Evolutionary conservation across 2,113 vertebrate species (phyloP).

Genomic region (Geococcyx californianus): DNA sequence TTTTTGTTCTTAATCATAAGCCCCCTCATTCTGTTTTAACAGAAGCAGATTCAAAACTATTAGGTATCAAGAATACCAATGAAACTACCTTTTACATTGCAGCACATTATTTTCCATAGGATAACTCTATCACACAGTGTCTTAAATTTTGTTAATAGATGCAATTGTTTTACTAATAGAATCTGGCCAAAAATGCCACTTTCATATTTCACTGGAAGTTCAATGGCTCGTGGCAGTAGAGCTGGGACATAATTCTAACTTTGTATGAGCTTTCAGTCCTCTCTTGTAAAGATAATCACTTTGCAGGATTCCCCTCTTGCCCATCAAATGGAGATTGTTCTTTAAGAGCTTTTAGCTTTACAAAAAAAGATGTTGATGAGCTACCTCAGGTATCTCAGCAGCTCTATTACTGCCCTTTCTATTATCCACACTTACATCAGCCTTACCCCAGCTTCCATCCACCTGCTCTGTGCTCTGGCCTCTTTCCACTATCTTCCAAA

Average conservation of each 20-base stretch:
- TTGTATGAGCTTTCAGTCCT: not conserved
- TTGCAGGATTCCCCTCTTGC: not conserved
- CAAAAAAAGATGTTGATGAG: not conserved
- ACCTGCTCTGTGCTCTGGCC: not conserved
- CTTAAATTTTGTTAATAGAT: constrained; percentile 11
- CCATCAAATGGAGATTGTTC: not conserved
- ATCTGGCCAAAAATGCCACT: constrained; percentile 5
- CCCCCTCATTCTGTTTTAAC: not conserved
- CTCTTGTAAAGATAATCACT: not conserved
- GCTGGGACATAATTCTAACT: not conserved
- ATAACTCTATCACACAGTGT: not conserved
- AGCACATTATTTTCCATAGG: not conserved
- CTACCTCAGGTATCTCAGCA: not conserved
- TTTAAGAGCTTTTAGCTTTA: not conserved
- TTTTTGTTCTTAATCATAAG: not conserved
- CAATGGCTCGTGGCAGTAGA: not conserved
- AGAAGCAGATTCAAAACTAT: not conserved
- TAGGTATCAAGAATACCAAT: not conserved
- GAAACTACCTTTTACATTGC: not conserved
- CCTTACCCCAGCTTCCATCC: not conserved
- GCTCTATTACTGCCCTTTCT: not conserved
- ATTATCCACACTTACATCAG: not conserved
- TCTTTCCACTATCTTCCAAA: not conserved
- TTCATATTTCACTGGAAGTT: constrained; percentile 29
- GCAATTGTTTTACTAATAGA: constrained; percentile 15